Percentiles rank a stretch among this genome's conserved stretches.
Conservation (phyloP, 2,113 vertebrate species). For the Chaetura pelagica region DNA sequence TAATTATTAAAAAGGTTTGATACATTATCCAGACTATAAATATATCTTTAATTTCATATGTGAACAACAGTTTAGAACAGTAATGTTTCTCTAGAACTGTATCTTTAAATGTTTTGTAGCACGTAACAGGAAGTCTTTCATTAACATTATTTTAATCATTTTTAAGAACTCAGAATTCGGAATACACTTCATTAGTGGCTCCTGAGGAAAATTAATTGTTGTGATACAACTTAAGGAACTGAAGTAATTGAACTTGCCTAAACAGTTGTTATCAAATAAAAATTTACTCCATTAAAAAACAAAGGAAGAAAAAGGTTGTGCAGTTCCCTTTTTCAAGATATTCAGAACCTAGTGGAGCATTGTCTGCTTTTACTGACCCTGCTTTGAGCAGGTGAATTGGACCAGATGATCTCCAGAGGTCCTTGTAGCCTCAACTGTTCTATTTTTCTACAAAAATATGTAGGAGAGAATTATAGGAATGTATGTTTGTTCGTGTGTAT, state of each 20-base stretch:
- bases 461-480: not conserved
- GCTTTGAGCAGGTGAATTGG: not conserved
- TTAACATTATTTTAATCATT: not conserved
- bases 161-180: not conserved
- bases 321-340: not conserved
- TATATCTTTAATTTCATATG: not conserved
- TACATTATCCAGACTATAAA: not conserved
- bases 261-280: not conserved
- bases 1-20: not conserved
- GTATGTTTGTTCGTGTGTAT: not conserved
- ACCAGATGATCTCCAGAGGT: not conserved
- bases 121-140: not conserved
- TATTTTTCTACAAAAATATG: not conserved
- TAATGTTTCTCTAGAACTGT: not conserved
- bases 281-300: not conserved
- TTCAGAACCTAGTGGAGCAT: not conserved
- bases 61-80: not conserved
- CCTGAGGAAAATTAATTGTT: not conserved
- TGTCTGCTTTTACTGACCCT: not conserved
- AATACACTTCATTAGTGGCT: not conserved
- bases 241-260: not conserved
- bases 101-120: not conserved
- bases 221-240: not conserved
- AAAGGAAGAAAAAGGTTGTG: not conserved
- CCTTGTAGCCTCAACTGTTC: not conserved